Evolutionary conservation across 1,140 invertebrate genomes (phyloP), one percentile per base, ranked within the genome.

Genomic region (Aphidius ervi): DNA sequence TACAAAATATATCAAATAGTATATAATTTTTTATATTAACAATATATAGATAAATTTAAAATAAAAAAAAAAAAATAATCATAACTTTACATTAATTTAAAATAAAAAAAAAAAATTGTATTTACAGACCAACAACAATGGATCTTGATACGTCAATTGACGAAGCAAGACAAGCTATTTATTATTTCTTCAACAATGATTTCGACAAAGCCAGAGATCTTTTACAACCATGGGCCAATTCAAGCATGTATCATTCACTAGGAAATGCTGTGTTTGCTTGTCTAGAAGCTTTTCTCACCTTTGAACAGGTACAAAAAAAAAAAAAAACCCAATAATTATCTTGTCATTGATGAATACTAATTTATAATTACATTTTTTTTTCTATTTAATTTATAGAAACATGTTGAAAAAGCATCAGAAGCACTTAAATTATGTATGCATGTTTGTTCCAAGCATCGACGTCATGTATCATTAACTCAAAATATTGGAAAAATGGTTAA

Each of bases 161-260:
- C 59, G 89, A 93, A 67, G 84, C 87, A 2, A 84, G 85, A 65
- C 73, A 82, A 46, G 88, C 92, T 3, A 85, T 94, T 9, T 82
- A 89, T 71, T 85, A 88, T 66, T 95, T 95, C 74, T 90, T 96
- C 67, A 93, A 95, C 73, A 96, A 96, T 77, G 86, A 89, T 69
- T 95, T 95, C 70, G 77, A 84, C n/a, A 85, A 89, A 74, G 93
- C 93, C 4, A 85, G 84, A 72, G 82, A 84, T 55, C 77, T 91
- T 55, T 84, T 95, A 77, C 82, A 85, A 70, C 90, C 89, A 62
- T 90, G 87, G 90, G 86, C 90, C 16, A 82, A 88, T 42, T 84
- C 82, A 43, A 96, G 93, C 66, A 88, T 97, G 79, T 98, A 98
- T 72, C 95, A 97, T 79, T 88, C 94, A 1, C 76, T 97, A n/a